phyloP scores from a whole-genome alignment of 2,113 vertebrate species.

The Danionella cerebrum region DNA sequence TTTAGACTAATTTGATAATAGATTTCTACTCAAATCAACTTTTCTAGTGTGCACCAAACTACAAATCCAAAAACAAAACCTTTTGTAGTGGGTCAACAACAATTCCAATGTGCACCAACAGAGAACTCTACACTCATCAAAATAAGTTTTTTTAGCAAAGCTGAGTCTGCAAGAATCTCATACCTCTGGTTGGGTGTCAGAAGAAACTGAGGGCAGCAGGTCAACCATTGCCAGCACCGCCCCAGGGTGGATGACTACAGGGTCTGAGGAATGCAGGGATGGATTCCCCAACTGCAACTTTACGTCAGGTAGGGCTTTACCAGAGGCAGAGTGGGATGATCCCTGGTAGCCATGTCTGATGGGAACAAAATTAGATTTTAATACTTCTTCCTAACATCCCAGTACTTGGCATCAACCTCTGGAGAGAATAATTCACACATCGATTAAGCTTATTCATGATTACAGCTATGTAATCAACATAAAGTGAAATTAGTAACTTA shows the following conservation, averaged over 20 bases:
- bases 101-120: no score
- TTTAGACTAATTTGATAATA: no score
- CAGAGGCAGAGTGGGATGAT: conserved; percentile 70
- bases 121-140: no score
- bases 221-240: conserved; percentile 90
- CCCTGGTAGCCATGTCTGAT: conserved; percentile 82
- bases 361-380: not conserved
- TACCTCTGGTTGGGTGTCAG: conserved; percentile 88
- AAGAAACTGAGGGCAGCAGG: conserved; percentile 86
- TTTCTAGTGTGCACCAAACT: no score
- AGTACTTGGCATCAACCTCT: not conserved
- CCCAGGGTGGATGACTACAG: conserved; percentile 90
- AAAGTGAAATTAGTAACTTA: no score
- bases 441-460: no score
- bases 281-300: conserved; percentile 72
- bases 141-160: not conserved
- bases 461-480: no score
- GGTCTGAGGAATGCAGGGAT: conserved; percentile 68
- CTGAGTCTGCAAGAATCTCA: conserved; percentile 20
- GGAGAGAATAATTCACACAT: not conserved
- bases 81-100: no score
- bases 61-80: no score
- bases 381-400: not conserved
- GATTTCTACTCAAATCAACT: no score
- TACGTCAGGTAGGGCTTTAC: conserved; percentile 74